These are phyloP conservation scores for Sandelia bainsii DNA, from an alignment of 2,797 vertebrate species.

Conservation along the genomic window DNA sequence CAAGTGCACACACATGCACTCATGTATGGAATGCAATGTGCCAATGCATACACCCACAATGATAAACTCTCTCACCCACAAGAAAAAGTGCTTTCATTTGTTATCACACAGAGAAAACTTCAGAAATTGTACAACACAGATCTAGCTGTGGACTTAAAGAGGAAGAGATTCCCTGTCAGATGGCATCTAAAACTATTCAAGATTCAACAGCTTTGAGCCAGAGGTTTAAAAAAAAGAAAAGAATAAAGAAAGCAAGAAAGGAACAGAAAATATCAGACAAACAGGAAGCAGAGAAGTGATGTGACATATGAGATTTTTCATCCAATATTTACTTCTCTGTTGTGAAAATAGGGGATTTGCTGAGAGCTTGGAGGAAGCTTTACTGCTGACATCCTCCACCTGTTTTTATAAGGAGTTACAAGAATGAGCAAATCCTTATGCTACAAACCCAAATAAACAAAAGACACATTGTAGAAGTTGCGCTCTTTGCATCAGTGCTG, in stretches of 20 bases:
- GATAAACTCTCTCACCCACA: slow-evolving; percentile 15
- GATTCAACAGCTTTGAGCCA: slow-evolving; percentile 25
- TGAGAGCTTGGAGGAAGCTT: slow-evolving; percentile 36
- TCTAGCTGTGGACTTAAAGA: slow-evolving; percentile 34
- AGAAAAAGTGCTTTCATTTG: neutral
- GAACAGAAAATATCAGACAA: slow-evolving; percentile 14
- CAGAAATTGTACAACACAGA: slow-evolving; percentile 26
- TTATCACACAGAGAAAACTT: slow-evolving; percentile 37
- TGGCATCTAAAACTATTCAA: slow-evolving; percentile 5
- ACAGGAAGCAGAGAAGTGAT: slow-evolving; percentile 20
- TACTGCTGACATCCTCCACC: slow-evolving; percentile 33
- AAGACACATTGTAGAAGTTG: neutral
- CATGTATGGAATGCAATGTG: slow-evolving; percentile 43
- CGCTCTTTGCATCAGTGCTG: neutral
- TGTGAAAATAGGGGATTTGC: slow-evolving; percentile 39
- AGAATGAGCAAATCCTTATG: slow-evolving; percentile 35
- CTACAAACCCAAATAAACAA: slow-evolving; percentile 22
- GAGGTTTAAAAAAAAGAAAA: slow-evolving; percentile 15
- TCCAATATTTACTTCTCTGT: slow-evolving; percentile 42
- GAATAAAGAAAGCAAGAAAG: neutral
- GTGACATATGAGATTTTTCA: slow-evolving; percentile 33
- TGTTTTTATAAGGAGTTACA: slow-evolving; percentile 39
- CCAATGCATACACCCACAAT: slow-evolving; percentile 38
- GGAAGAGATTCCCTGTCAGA: slow-evolving; percentile 42
- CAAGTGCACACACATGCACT: slow-evolving; percentile 37